These are phyloP conservation scores for Ornithorhynchus anatinus DNA, from an alignment of 2,113 vertebrate genomes.

Conservation along the genomic window DNA sequence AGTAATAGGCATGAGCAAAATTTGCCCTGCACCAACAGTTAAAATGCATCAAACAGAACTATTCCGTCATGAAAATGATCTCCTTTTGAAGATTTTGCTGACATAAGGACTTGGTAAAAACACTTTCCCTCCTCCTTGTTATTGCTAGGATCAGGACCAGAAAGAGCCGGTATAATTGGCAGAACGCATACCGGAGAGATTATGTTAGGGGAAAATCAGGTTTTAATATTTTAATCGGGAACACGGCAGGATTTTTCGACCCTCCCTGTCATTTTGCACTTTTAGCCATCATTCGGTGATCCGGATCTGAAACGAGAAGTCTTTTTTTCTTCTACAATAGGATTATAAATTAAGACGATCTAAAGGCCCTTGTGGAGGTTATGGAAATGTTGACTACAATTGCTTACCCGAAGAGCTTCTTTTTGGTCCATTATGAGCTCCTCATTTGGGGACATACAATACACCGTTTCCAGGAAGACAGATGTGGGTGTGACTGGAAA, in stretches of 20 bases:
- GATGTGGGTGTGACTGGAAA: conserved; percentile 19
- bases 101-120: neutral
- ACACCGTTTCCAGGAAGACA: conserved; percentile 51
- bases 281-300: conserved; percentile 45
- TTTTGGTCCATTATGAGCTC: conserved; percentile 19
- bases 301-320: conserved; percentile 56
- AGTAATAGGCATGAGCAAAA: neutral
- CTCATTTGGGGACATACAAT: conserved; percentile 47
- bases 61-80: neutral
- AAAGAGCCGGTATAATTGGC: conserved; percentile 22
- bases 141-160: conserved; percentile 1
- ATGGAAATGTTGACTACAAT: conserved; percentile 29
- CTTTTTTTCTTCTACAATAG: conserved; percentile 34
- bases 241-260: conserved; percentile 16
- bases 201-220: conserved; percentile 27
- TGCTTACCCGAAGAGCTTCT: conserved; percentile 24
- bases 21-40: neutral
- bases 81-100: neutral
- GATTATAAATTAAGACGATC: conserved; percentile 58
- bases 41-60: neutral
- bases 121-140: conserved; percentile 13
- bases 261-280: conserved; percentile 34
- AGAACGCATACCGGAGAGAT: conserved; percentile 7
- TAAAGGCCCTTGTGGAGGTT: conserved; percentile 43
- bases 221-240: conserved; percentile 50